Percentiles rank a stretch among this genome's conserved stretches.
Conservation (phyloP, 2,797 vertebrate genomes). For the Enteromius unitaeniatus region DNA sequence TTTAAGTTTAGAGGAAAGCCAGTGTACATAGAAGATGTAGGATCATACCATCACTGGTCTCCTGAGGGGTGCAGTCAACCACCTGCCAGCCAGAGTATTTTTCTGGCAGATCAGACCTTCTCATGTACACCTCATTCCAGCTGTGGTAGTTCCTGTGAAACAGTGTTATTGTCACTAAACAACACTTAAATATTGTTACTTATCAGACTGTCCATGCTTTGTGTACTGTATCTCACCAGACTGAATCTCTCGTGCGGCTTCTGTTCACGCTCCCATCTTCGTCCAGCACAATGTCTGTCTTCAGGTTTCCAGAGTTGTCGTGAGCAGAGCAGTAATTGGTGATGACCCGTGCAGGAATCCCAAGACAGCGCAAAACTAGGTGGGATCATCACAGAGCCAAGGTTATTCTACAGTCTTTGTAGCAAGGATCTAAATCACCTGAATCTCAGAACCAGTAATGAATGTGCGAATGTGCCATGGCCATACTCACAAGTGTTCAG, state of each 20-base stretch:
- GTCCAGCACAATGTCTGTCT: slow-evolving; percentile 81
- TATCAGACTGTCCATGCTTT: not conserved
- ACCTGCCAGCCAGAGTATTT: slow-evolving; percentile 88
- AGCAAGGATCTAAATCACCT: not conserved
- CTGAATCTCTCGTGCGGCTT: slow-evolving; percentile 81
- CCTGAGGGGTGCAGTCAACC: slow-evolving; percentile 91
- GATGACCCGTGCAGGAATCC: slow-evolving; percentile 85
- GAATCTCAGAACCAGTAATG: not conserved
- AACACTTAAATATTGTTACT: not conserved
- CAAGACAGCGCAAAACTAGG: slow-evolving; percentile 89
- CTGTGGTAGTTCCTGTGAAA: slow-evolving; percentile 92
- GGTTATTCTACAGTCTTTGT: not conserved
- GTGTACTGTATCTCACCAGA: slow-evolving; percentile 82
- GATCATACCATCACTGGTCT: slow-evolving; percentile 89
- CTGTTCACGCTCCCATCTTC: slow-evolving; percentile 73
- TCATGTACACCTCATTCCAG: slow-evolving; percentile 90
- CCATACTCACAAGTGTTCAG: slow-evolving; percentile 89
- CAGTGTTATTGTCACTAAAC: not conserved
- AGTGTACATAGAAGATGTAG: not conserved
- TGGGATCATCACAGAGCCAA: not conserved
- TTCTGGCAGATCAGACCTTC: slow-evolving; percentile 80
- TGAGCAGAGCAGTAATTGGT: slow-evolving; percentile 92
- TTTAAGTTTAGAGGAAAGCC: not conserved
- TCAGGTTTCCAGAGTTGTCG: slow-evolving; percentile 88
- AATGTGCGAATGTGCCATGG: not conserved